These are phyloP conservation scores for Chelon auratus DNA, from an alignment of 2,797 vertebrate species.

Conservation along the genomic window DNA sequence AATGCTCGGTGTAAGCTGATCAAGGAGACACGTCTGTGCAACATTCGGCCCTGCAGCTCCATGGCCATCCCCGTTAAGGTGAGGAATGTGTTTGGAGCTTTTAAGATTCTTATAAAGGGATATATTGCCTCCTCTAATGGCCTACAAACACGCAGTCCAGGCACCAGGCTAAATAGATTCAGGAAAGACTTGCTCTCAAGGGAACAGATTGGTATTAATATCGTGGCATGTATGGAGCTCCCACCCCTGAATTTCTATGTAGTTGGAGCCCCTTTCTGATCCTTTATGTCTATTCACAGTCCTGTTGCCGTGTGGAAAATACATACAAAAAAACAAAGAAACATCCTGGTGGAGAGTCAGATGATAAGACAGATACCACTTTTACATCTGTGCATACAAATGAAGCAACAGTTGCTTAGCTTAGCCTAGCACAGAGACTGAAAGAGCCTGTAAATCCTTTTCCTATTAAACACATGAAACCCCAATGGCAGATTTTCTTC, in stretches of 20 bases:
- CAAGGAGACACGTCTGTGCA: slow-evolving; percentile 88
- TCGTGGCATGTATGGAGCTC: slow-evolving; percentile 47
- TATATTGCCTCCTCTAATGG: slow-evolving; percentile 36
- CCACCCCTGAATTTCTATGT: slow-evolving; percentile 20
- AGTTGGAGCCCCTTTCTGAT: slow-evolving; percentile 28
- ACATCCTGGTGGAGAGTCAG: not conserved
- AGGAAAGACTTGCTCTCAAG: slow-evolving; percentile 52
- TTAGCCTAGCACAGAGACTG: not conserved
- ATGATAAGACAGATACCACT: not conserved
- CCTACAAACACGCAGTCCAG: slow-evolving; percentile 21
- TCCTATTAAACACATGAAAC: too few relatives aligned
- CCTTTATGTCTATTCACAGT: slow-evolving; percentile 58
- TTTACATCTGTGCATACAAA: too few relatives aligned
- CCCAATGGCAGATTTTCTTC: too few relatives aligned
- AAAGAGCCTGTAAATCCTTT: not conserved
- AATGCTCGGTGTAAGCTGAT: slow-evolving; percentile 86
- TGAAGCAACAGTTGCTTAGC: too few relatives aligned
- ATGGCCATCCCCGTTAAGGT: slow-evolving; percentile 85
- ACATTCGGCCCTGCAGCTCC: slow-evolving; percentile 86
- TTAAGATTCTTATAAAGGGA: slow-evolving; percentile 42
- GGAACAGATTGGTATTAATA: slow-evolving; percentile 72
- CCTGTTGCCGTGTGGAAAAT: slow-evolving; percentile 67
- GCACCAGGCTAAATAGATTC: slow-evolving; percentile 47
- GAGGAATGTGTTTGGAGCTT: slow-evolving; percentile 45
- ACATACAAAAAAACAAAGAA: not conserved